Conservation (phyloP, 2,888 invertebrate genomes). For the Amblyjoppa fuscipennis region DNA sequence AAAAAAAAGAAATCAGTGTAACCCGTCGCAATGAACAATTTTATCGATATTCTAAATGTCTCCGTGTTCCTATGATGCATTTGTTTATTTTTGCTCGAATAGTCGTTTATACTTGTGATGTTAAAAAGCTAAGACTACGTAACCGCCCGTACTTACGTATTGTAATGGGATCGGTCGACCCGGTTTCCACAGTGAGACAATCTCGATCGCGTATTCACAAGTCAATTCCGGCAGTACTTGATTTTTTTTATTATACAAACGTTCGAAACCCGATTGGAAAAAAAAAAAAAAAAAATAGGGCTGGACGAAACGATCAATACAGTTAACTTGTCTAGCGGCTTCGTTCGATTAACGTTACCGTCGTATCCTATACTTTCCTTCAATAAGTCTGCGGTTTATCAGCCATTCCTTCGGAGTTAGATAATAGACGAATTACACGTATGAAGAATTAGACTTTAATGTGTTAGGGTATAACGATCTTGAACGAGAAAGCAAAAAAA, state of each 20-base stretch:
- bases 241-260: slow-evolving; percentile 12
- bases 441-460: slow-evolving; percentile 56
- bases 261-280: slow-evolving; percentile 12
- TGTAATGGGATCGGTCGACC: neutral
- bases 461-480: slow-evolving; percentile 51
- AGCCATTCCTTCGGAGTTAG: slow-evolving; percentile 74
- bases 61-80: slow-evolving; percentile 73
- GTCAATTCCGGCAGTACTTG: slow-evolving; percentile 42
- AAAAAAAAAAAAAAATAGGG: slow-evolving; percentile 23
- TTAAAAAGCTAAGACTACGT: slow-evolving; percentile 59
- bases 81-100: slow-evolving; percentile 57
- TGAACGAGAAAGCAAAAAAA: slow-evolving; percentile 30
- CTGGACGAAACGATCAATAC: slow-evolving; percentile 32
- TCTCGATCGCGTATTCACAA: slow-evolving; percentile 45
- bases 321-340: slow-evolving; percentile 13
- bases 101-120: slow-evolving; percentile 62
- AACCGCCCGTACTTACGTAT: slow-evolving; percentile 64
- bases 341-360: slow-evolving; percentile 20
- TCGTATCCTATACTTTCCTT: slow-evolving; percentile 69
- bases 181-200: slow-evolving; percentile 1
- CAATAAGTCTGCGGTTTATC: slow-evolving; percentile 67
- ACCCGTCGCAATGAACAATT: slow-evolving; percentile 66
- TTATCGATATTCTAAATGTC: slow-evolving; percentile 74
- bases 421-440: slow-evolving; percentile 57
- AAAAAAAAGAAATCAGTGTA: slow-evolving; percentile 60